These are phyloP conservation scores for Paedocypris sp. DNA, from an alignment of 2,113 vertebrate genomes.

Conservation along the genomic window DNA sequence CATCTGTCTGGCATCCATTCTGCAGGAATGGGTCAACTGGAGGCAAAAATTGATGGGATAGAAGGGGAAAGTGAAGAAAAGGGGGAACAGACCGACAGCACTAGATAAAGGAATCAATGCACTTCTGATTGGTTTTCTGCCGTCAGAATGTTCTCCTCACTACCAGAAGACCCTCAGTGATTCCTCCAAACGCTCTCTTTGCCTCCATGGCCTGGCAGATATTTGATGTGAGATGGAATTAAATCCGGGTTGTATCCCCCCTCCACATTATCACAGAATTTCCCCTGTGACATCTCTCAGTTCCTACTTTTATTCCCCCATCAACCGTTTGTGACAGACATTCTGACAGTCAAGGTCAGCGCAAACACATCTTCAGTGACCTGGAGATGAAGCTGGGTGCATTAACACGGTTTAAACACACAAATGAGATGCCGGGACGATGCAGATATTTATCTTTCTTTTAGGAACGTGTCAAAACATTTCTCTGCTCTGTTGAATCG, in stretches of 20 bases:
- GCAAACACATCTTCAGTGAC: slow-evolving; percentile 17
- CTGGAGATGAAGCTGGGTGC: slow-evolving; percentile 7
- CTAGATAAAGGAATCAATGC: slow-evolving; percentile 27
- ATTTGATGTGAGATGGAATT: slow-evolving; percentile 46
- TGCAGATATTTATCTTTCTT: slow-evolving; percentile 4
- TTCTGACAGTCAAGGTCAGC: slow-evolving; percentile 35
- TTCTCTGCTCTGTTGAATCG: neutral
- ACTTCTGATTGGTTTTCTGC: slow-evolving; percentile 32
- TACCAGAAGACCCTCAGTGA: neutral
- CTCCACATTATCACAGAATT: slow-evolving; percentile 43
- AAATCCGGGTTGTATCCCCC: slow-evolving; percentile 32
- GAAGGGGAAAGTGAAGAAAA: neutral
- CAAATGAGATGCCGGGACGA: neutral
- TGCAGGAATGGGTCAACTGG: slow-evolving; percentile 11
- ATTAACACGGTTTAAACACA: slow-evolving; percentile 3
- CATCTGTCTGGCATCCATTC: neutral
- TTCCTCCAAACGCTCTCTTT: slow-evolving; percentile 32
- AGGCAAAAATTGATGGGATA: slow-evolving; percentile 17
- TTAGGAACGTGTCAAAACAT: slow-evolving; percentile 10
- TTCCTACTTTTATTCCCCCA: slow-evolving; percentile 27
- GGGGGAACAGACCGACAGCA: slow-evolving; percentile 1
- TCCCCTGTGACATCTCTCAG: slow-evolving; percentile 33
- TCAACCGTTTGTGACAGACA: slow-evolving; percentile 24
- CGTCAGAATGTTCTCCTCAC: slow-evolving; percentile 25
- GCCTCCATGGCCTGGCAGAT: slow-evolving; percentile 34